These are phyloP conservation scores for Grallaria varia DNA, from an alignment of 2,113 vertebrate genomes.

Conservation along the genomic window DNA sequence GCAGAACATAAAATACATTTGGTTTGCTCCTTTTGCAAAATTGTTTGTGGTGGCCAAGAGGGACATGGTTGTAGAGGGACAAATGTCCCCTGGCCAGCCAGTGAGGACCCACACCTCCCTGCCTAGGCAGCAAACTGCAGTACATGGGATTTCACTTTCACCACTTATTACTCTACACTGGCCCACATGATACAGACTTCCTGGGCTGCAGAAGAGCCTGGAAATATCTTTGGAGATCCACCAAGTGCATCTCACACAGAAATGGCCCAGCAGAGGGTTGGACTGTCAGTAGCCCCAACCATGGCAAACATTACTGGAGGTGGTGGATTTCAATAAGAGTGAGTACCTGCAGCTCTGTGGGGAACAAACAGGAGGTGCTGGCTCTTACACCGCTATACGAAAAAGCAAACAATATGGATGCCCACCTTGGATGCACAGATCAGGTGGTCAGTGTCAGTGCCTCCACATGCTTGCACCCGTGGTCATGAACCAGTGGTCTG, in stretches of 20 bases:
- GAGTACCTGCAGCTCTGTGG: neutral
- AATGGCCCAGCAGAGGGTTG: neutral
- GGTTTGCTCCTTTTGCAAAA: neutral
- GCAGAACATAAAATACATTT: neutral
- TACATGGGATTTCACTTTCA: rapidly evolving
- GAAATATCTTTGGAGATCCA: rapidly evolving
- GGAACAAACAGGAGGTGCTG: neutral
- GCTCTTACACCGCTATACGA: neutral
- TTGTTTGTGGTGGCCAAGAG: neutral
- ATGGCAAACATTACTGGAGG: rapidly evolving
- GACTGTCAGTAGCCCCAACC: neutral
- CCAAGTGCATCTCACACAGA: neutral
- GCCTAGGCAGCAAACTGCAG: neutral
- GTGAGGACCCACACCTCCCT: rapidly evolving
- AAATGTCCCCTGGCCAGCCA: rapidly evolving
- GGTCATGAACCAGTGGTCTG: neutral
- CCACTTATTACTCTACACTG: too few species aligned
- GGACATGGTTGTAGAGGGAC: neutral
- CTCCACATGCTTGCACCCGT: neutral
- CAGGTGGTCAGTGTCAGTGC: neutral
- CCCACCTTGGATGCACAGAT: neutral
- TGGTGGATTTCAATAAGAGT: neutral
- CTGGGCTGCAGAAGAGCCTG: neutral
- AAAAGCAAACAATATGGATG: neutral
- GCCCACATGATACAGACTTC: rapidly evolving